These are phyloP conservation scores for Campodea augens DNA, from an alignment of 1,140 invertebrate species.

Conservation along the genomic window DNA sequence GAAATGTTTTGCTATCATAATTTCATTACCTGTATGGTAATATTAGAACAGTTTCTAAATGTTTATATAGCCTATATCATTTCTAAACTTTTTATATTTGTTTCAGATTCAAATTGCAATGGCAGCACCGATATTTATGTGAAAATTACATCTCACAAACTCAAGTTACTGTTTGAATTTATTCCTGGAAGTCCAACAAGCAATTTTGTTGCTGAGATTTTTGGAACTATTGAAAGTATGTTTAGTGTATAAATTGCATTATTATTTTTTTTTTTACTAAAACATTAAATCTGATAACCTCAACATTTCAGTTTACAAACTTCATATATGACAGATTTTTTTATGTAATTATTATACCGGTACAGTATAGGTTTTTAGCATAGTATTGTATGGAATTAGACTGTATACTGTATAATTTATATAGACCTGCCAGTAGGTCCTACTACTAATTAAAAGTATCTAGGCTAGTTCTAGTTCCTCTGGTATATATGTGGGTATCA, in stretches of 20 bases:
- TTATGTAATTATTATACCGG: too few relatives aligned
- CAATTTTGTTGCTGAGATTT: slow-evolving; percentile 34
- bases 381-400: too few relatives aligned
- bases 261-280: too few relatives aligned
- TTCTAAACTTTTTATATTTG: slow-evolving; percentile 21
- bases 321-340: too few relatives aligned
- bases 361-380: too few relatives aligned
- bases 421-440: too few relatives aligned
- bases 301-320: neutral
- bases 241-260: slow-evolving; percentile 13
- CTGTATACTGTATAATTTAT: too few relatives aligned
- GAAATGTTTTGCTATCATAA: slow-evolving; percentile 1
- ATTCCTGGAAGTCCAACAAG: slow-evolving; percentile 37
- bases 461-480: too few relatives aligned
- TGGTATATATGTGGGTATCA: too few relatives aligned
- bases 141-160: slow-evolving; percentile 34
- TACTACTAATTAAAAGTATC: too few relatives aligned
- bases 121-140: slow-evolving; percentile 33
- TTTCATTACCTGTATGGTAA: too few relatives aligned
- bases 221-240: slow-evolving; percentile 34
- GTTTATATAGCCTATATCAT: slow-evolving; percentile 7
- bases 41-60: slow-evolving; percentile 4
- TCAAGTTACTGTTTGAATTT: slow-evolving; percentile 40
- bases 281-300: neutral
- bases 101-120: slow-evolving; percentile 29